Conservation (phyloP, 1,140 invertebrate species). For the Solen grandis region DNA sequence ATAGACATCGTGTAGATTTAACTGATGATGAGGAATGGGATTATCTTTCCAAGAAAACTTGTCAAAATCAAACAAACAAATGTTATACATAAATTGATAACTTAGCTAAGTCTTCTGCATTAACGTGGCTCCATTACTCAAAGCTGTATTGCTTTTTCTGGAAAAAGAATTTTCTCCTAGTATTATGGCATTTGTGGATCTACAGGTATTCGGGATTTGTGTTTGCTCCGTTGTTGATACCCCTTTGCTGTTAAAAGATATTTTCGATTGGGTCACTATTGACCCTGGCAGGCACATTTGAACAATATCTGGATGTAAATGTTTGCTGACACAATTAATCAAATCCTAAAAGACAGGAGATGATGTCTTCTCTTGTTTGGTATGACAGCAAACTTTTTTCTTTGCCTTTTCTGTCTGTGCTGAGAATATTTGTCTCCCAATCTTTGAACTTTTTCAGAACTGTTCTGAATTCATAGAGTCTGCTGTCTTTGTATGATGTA, state of each 20-base stretch:
- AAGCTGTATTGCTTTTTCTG: constrained; percentile 31
- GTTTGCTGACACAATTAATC: neutral
- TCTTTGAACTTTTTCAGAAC: constrained; percentile 7
- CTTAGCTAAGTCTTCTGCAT: neutral
- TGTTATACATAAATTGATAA: no score
- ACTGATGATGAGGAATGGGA: neutral
- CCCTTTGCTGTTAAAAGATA: constrained; percentile 38
- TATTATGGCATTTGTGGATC: constrained; percentile 39
- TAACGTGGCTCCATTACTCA: neutral
- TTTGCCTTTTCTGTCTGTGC: constrained; percentile 15
- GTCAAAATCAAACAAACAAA: no score
- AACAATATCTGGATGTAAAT: neutral
- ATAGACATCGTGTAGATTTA: neutral
- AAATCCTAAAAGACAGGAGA: constrained; percentile 24
- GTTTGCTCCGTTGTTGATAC: constrained; percentile 43
- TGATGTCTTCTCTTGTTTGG: constrained; percentile 45
- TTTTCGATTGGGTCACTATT: constrained; percentile 37
- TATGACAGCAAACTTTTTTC: constrained; percentile 45
- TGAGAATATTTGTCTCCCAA: constrained; percentile 30
- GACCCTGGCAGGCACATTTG: neutral
- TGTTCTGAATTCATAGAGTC: neutral
- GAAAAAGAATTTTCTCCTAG: constrained; percentile 42
- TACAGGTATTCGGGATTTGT: constrained; percentile 43
- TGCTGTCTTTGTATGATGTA: neutral
- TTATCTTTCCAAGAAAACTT: neutral